Conservation (phyloP, 2,888 invertebrate species). For the Andrena camellia region DNA sequence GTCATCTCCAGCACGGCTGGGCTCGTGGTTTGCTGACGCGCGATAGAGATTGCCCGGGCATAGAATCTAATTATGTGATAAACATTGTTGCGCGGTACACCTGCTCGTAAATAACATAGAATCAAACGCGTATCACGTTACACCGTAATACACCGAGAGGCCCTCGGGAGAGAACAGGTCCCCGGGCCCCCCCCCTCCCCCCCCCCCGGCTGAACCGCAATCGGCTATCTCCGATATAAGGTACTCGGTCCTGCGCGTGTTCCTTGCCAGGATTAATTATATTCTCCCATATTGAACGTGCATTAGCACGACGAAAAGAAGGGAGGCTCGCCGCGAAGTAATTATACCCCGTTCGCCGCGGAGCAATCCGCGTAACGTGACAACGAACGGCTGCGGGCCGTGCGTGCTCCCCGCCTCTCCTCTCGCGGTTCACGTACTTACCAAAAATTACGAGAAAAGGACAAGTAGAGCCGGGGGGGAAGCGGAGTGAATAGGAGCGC, state of each 20-base stretch:
- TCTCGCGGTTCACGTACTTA: not conserved
- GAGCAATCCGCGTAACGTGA: slow-evolving; percentile 23
- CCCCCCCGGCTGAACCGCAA: slow-evolving; percentile 42
- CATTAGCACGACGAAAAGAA: slow-evolving; percentile 42
- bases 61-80: slow-evolving; percentile 74
- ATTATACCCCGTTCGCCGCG: slow-evolving; percentile 29
- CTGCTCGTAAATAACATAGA: slow-evolving; percentile 76
- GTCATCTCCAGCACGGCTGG: slow-evolving; percentile 44
- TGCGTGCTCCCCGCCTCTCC: not conserved
- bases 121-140: slow-evolving; percentile 75
- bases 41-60: slow-evolving; percentile 68
- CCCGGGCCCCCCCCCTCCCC: slow-evolving; percentile 34
- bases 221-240: slow-evolving; percentile 48
- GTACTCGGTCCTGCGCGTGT: slow-evolving; percentile 46
- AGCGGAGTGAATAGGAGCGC: not conserved
- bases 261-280: slow-evolving; percentile 60
- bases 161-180: slow-evolving; percentile 56
- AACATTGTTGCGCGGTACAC: slow-evolving; percentile 73
- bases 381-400: slow-evolving; percentile 9
- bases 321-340: slow-evolving; percentile 29
- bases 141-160: slow-evolving; percentile 67
- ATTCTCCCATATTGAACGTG: slow-evolving; percentile 44
- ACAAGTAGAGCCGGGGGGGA: not conserved
- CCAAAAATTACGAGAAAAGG: not conserved
- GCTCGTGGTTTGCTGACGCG: slow-evolving; percentile 40